Percentiles rank a stretch among this genome's conserved stretches.
Conservation (phyloP, 2,113 vertebrate genomes). For the Oxyura jamaicensis region DNA sequence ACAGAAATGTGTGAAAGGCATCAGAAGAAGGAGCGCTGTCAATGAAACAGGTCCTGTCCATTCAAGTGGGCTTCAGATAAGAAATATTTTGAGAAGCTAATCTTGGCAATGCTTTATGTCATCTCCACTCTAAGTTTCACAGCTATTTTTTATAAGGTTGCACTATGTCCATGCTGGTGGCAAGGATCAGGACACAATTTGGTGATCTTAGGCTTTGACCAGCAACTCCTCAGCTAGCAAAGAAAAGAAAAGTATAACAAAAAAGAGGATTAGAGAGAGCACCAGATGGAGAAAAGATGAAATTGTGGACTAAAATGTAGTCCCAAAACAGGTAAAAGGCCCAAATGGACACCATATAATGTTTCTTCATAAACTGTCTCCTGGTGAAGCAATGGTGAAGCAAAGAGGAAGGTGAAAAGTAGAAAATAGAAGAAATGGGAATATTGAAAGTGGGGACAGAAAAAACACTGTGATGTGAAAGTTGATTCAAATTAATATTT, state of each 20-base stretch:
- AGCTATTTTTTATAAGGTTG: neutral
- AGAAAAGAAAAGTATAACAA: too few species aligned
- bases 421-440: neutral
- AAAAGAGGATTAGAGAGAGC: too few species aligned
- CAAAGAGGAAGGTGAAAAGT: neutral
- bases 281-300: neutral
- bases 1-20: neutral
- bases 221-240: too few species aligned
- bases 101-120: neutral
- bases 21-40: neutral
- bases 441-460: neutral
- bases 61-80: neutral
- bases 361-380: neutral
- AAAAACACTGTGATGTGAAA: neutral
- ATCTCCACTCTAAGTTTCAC: neutral
- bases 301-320: neutral
- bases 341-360: rapidly evolving
- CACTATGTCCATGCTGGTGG: neutral
- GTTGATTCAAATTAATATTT: neutral
- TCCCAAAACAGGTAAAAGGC: neutral
- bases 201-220: neutral
- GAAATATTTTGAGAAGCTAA: neutral
- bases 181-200: neutral
- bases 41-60: neutral
- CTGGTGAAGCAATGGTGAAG: neutral